Percentiles rank a stretch among this genome's conserved stretches.
phyloP scores from a whole-genome alignment of 1,140 invertebrate species.

The Achroia grisella region DNA sequence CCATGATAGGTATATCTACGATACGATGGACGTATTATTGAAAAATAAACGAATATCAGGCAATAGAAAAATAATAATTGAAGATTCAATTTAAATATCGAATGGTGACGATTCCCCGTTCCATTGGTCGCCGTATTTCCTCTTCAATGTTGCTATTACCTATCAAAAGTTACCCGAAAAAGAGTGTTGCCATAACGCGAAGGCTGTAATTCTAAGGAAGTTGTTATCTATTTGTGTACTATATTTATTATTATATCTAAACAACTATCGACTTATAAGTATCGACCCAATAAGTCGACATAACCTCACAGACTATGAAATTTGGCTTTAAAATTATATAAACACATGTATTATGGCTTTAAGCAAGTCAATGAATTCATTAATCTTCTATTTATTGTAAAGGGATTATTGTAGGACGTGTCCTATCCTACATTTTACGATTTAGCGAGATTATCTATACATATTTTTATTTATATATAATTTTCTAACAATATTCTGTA shows the following conservation, averaged over 20 bases:
- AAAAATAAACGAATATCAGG: too few relatives aligned
- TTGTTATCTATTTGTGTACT: constrained; percentile 68
- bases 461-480: constrained; percentile 56
- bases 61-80: too few relatives aligned
- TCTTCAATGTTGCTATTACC: not conserved
- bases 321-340: constrained; percentile 71
- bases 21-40: too few relatives aligned
- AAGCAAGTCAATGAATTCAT: constrained; percentile 65
- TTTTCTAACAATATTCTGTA: constrained; percentile 68
- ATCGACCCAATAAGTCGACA: constrained; percentile 47
- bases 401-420: constrained; percentile 21
- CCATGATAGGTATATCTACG: constrained; percentile 5
- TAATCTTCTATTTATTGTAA: constrained; percentile 52
- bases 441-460: constrained; percentile 54
- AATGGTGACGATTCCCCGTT: too few relatives aligned
- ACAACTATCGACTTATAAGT: constrained; percentile 60
- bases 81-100: too few relatives aligned
- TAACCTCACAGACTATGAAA: constrained; percentile 70
- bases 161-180: constrained; percentile 1
- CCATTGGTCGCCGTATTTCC: too few relatives aligned
- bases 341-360: constrained; percentile 63
- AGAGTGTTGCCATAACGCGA: constrained; percentile 25
- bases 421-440: constrained; percentile 43
- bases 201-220: constrained; percentile 55
- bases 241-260: constrained; percentile 61